Evolutionary conservation across 1,140 invertebrate species (phyloP), one percentile per base, ranked within the genome.

Genomic region (Dendroctonus ponderosae): DNA sequence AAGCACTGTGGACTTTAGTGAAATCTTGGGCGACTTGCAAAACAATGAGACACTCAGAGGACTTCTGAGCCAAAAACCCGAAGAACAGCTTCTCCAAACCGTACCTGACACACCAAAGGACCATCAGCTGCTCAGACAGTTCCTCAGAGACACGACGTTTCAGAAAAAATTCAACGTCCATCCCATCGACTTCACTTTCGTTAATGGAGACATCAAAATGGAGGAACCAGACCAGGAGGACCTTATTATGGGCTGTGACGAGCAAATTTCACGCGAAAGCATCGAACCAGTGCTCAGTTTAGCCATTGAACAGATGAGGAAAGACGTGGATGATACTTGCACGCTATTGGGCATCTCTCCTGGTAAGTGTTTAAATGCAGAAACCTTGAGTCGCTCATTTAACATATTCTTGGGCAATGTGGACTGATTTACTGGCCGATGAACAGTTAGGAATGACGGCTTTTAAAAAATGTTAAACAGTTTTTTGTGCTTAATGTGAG

Each of bases 241-340:
- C 37, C 62, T 78, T 78, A 82, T 73, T 74, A 82, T 67, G 79
- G 81, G 80, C 72, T 80, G 81, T 63, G 83, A 86, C 49, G 85
- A 85, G 3, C 83, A 86, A 41, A 79, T 89, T 46, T 84, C 84
- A n/a, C 82, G 85, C 39, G 87, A 89, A 70, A 86, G 89, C 72
- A 90, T 94, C 67, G 92, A 93, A 76, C 90, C 91, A 6, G 89
- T 94, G 11, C 83, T 94, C 15, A 91, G 87, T 60, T 81, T 94
- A 75, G 92, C 91, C 6, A 90, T 94, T 70, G 91, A 94, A 72
- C 90, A 94, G 75, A 86, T 92, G 62, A 88, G 91, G 66, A 88
- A 89, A 71, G 92, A 94, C 76, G 91, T 94, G 41, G 87, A 91
- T 71, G 89, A 88, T 72, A 92, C 91, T 3, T 94, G 92, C 76